A percentile compares a stretch with the other conserved stretches of the same genome.
These are phyloP conservation scores for Eolophus roseicapilla DNA, from an alignment of 2,113 vertebrate genomes.

Conservation along the genomic window DNA sequence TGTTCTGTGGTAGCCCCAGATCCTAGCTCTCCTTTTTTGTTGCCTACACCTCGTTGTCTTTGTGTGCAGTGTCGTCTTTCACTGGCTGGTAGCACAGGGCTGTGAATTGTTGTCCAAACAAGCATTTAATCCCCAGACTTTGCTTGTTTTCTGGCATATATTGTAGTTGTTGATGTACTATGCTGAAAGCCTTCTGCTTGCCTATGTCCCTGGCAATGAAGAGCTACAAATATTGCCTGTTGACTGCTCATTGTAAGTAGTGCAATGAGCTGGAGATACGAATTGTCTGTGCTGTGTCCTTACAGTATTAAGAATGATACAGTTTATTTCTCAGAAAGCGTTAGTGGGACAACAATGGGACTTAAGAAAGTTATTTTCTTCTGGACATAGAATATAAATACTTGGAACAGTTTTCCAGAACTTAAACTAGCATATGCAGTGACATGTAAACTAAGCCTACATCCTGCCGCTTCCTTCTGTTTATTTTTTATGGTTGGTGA, in stretches of 20 bases:
- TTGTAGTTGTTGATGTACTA: not conserved
- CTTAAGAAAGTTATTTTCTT: not conserved
- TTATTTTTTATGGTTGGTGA: not conserved
- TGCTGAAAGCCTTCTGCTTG: not conserved
- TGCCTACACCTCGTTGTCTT: not conserved
- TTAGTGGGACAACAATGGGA: not conserved
- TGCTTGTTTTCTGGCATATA: not conserved
- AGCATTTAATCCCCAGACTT: not conserved
- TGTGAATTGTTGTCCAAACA: not conserved
- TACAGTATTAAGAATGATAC: not conserved
- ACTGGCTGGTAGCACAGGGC: not conserved
- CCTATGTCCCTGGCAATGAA: not conserved
- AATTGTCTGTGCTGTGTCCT: not conserved
- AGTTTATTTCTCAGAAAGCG: not conserved
- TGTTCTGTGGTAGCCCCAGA: not conserved
- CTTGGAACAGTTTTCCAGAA: not conserved
- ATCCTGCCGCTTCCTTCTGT: not conserved
- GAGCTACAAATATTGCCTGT: not conserved
- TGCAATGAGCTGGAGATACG: fast-evolving
- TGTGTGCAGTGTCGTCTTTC: not conserved
- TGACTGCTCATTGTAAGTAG: not conserved
- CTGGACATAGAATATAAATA: not conserved
- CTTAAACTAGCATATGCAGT: not conserved
- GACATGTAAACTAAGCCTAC: not conserved
- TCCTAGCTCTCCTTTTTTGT: not conserved